phyloP scores from a whole-genome alignment of 1,140 invertebrate species.

The Spodoptera litura region DNA sequence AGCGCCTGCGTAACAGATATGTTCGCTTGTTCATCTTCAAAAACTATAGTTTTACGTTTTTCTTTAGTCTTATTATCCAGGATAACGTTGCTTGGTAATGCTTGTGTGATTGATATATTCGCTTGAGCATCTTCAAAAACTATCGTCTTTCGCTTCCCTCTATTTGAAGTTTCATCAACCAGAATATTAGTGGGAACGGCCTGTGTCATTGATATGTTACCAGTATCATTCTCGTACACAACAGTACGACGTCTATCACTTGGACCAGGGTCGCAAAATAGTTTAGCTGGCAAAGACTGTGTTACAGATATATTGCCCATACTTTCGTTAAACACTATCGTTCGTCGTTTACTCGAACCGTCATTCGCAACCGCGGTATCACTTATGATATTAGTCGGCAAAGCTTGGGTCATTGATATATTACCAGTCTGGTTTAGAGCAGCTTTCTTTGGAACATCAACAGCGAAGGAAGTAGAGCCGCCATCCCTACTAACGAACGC shows the following conservation, averaged over 20 bases:
- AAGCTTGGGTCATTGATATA: conserved; percentile 60
- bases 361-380: too few relatives aligned
- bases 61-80: neutral
- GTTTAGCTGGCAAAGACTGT: conserved; percentile 36
- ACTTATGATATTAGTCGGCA: too few relatives aligned
- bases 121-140: conserved; percentile 11
- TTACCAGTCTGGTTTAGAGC: conserved; percentile 53
- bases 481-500: neutral
- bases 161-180: neutral
- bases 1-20: too few relatives aligned
- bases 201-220: conserved; percentile 62
- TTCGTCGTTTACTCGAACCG: too few relatives aligned
- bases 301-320: too few relatives aligned
- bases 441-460: neutral
- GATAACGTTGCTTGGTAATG: neutral
- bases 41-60: too few relatives aligned
- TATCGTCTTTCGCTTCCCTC: conserved; percentile 8
- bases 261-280: conserved; percentile 36
- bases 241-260: conserved; percentile 49
- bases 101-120: conserved; percentile 20
- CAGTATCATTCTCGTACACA: conserved; percentile 51
- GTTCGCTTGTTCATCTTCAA: too few relatives aligned
- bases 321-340: too few relatives aligned
- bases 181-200: conserved; percentile 43
- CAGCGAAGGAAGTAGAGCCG: neutral